phyloP scores from a whole-genome alignment of 2,888 invertebrate species.

The Agonum fuliginosum region DNA sequence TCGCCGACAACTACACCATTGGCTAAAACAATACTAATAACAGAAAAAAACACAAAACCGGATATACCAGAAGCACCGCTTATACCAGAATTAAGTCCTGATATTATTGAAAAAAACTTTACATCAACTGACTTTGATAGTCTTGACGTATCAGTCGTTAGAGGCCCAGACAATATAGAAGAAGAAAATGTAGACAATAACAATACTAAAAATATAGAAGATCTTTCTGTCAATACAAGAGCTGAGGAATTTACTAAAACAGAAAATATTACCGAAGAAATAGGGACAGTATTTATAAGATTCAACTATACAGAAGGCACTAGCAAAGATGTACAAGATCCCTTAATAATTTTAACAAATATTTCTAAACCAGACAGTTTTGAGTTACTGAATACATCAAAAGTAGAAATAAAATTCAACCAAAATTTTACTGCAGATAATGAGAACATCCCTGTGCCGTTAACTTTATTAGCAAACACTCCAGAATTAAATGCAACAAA shows the following conservation, averaged over 20 bases:
- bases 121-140: too few species aligned
- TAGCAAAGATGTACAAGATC: conserved; percentile 3
- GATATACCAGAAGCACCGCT: background rate
- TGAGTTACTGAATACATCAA: too few species aligned
- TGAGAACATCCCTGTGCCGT: too few species aligned
- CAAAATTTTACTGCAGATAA: too few species aligned
- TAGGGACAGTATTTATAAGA: background rate
- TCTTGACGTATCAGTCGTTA: too few species aligned
- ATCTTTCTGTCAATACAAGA: too few species aligned
- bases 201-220: background rate
- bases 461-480: too few species aligned
- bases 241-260: too few species aligned
- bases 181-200: background rate
- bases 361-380: background rate
- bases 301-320: conserved; percentile 17
- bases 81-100: background rate
- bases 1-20: background rate
- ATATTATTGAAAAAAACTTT: too few species aligned
- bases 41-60: background rate
- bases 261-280: background rate
- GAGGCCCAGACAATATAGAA: too few species aligned
- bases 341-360: background rate
- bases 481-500: too few species aligned
- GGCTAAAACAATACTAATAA: background rate
- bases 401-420: too few species aligned